Percentiles rank a stretch among this genome's conserved stretches.
Evolutionary conservation across 1,140 invertebrate species (phyloP).

Genomic region (Dendrolimus punctatus): DNA sequence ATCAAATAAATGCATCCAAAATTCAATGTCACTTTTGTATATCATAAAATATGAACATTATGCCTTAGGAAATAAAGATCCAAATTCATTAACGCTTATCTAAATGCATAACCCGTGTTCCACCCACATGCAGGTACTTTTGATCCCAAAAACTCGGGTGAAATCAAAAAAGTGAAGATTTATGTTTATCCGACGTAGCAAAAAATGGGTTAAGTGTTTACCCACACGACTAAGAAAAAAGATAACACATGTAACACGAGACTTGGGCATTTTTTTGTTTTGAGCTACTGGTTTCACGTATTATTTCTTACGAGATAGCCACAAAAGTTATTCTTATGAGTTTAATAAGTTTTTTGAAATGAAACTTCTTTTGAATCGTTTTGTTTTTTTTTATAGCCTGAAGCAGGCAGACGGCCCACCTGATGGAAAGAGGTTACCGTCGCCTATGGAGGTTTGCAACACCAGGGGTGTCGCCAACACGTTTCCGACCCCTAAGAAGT

Average conservation of each 20-base stretch:
- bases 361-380: too few relatives aligned
- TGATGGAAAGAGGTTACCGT: too few relatives aligned
- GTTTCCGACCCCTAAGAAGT: too few relatives aligned
- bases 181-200: constrained; percentile 40
- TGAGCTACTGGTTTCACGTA: constrained; percentile 2
- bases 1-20: constrained; percentile 8
- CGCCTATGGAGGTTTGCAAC: too few relatives aligned
- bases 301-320: too few relatives aligned
- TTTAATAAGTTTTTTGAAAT: too few relatives aligned
- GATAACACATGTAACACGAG: constrained; percentile 42
- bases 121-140: constrained; percentile 28
- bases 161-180: constrained; percentile 33
- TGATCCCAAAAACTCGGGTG: constrained; percentile 11
- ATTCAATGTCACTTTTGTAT: constrained; percentile 17
- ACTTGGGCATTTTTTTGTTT: constrained; percentile 11
- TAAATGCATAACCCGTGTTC: constrained; percentile 24
- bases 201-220: constrained; percentile 55
- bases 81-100: constrained; percentile 3
- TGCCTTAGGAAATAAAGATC: constrained; percentile 1
- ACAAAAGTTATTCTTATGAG: too few relatives aligned
- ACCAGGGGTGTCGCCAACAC: too few relatives aligned
- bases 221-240: constrained; percentile 38
- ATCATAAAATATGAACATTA: constrained; percentile 5
- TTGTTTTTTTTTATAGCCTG: too few relatives aligned
- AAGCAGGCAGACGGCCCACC: too few relatives aligned